Evolutionary conservation across 92 coral and sea anemone species (phyloP).

Genomic region (Ricordea florida): DNA sequence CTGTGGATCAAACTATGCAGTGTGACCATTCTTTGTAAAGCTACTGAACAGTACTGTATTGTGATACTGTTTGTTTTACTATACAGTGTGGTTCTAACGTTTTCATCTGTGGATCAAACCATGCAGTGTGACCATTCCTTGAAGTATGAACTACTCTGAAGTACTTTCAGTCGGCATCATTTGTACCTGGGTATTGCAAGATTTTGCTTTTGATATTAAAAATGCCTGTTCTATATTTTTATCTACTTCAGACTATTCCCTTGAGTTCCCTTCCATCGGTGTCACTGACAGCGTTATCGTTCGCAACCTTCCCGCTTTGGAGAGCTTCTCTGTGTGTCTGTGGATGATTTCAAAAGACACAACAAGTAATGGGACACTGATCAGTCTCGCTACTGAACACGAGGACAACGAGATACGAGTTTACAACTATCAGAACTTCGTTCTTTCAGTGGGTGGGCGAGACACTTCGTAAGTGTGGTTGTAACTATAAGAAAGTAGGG

Average conservation of each 20-base stretch:
- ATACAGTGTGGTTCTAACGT: no score
- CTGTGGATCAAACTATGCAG: no score
- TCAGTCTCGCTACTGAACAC: slow-evolving; percentile 26
- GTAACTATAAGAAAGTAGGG: neutral
- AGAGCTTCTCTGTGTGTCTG: slow-evolving; percentile 28
- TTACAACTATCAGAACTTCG: neutral
- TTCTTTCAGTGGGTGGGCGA: neutral
- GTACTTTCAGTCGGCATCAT: no score
- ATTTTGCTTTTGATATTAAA: no score
- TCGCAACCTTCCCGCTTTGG: slow-evolving; percentile 13
- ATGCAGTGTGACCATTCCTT: no score
- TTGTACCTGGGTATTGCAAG: no score
- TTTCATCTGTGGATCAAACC: no score
- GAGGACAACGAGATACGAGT: neutral
- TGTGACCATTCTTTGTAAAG: no score
- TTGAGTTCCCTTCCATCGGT: slow-evolving; percentile 1
- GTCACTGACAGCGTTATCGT: slow-evolving; percentile 10
- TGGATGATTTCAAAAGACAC: slow-evolving; percentile 49
- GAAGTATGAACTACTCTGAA: no score
- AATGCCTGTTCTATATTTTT: no score
- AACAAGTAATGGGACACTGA: neutral
- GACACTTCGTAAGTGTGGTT: neutral
- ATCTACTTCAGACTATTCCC: slow-evolving; percentile 1
- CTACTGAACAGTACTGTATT: no score
- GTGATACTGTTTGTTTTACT: no score